A percentile compares a stretch with the other conserved stretches of the same genome.
These are phyloP conservation scores for Mayetiola destructor DNA, from an alignment of 2,888 invertebrate genomes.

Conservation along the genomic window DNA sequence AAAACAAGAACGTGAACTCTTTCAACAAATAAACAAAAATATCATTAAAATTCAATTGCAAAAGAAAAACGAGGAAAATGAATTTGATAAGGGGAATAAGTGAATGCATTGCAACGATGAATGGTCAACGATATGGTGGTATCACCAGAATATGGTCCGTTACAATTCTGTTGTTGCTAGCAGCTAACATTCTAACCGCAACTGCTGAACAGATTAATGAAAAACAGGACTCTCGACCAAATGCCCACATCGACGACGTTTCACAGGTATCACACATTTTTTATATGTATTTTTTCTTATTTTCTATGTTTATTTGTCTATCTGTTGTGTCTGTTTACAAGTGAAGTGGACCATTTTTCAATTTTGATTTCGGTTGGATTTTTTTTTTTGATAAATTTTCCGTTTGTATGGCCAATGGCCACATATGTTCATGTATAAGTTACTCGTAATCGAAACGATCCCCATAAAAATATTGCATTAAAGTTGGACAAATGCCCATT, in stretches of 20 bases:
- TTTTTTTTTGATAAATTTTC: too few relatives aligned
- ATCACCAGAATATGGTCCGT: background rate
- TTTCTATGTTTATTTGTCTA: too few relatives aligned
- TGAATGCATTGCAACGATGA: constrained; percentile 6
- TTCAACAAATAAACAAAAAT: background rate
- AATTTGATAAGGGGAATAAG: constrained; percentile 2
- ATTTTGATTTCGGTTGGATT: too few relatives aligned
- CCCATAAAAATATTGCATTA: too few relatives aligned
- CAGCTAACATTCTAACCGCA: background rate
- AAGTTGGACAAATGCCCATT: too few relatives aligned
- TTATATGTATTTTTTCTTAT: too few relatives aligned
- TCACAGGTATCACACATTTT: background rate
- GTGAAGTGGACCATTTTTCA: too few relatives aligned
- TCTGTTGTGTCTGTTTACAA: too few relatives aligned
- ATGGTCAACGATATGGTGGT: constrained; percentile 2
- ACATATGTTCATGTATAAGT: too few relatives aligned
- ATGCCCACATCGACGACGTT: background rate
- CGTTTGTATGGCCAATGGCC: too few relatives aligned
- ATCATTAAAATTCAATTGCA: background rate
- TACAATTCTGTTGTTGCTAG: background rate
- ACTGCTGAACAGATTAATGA: background rate
- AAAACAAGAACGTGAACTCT: background rate
- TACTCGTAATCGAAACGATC: too few relatives aligned
- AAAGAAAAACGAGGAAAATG: background rate
- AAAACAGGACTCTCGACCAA: background rate